phyloP scores from a whole-genome alignment of 2,113 vertebrate genomes.

The Ciconia boyciana region DNA sequence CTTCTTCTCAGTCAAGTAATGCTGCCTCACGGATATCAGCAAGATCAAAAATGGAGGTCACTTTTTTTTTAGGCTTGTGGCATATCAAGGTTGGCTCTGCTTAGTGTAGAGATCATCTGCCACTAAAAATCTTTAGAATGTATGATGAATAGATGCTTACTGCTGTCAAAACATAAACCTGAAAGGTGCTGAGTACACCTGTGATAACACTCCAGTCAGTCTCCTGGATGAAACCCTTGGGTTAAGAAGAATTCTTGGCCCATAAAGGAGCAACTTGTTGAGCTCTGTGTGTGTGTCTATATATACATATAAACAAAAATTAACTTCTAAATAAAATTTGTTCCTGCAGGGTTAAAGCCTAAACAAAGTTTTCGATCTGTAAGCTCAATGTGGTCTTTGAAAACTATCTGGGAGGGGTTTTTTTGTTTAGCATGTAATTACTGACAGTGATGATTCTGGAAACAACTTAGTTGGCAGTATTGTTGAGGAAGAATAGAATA shows the following conservation, averaged over 20 bases:
- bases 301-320: slow-evolving; percentile 5
- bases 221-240: not conserved
- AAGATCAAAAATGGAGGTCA: slow-evolving; percentile 22
- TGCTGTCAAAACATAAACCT: not conserved
- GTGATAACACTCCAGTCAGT: not conserved
- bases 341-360: slow-evolving; percentile 34
- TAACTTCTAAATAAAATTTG: not conserved
- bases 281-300: not conserved
- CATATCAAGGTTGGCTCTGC: not conserved
- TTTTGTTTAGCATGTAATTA: slow-evolving; percentile 58
- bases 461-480: slow-evolving; percentile 62
- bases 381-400: slow-evolving; percentile 31
- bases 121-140: not conserved
- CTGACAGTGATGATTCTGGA: slow-evolving; percentile 59
- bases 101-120: not conserved
- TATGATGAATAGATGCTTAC: not conserved
- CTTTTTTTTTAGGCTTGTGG: not conserved
- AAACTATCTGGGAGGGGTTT: slow-evolving; percentile 5
- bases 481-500: slow-evolving; percentile 58
- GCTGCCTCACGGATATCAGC: slow-evolving; percentile 1
- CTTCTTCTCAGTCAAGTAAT: not conserved
- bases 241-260: not conserved
- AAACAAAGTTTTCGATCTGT: slow-evolving; percentile 10
- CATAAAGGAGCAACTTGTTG: not conserved
- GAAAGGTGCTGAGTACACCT: not conserved